Conservation (phyloP, 1,140 invertebrate genomes). For the Aphelenchoides fujianensis region DNA sequence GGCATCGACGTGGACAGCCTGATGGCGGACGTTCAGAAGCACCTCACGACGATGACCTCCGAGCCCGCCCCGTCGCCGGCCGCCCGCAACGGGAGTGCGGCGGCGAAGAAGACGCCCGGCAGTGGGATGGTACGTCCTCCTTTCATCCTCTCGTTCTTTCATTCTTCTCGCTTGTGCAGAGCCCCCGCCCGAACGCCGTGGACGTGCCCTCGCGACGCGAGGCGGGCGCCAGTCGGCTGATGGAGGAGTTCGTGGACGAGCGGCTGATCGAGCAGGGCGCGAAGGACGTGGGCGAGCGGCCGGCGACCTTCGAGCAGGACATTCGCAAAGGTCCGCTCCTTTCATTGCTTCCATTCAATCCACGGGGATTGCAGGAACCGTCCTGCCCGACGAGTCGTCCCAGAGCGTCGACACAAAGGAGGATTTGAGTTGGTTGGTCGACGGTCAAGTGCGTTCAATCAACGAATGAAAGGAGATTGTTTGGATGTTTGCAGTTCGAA, state of each 20-base stretch:
- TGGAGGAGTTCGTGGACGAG: background rate
- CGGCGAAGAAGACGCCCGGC: background rate
- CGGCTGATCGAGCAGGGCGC: conserved; percentile 1
- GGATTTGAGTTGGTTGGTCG: conserved; percentile 15
- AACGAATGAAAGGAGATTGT: background rate
- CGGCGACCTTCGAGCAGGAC: background rate
- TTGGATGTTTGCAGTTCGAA: conserved; percentile 33
- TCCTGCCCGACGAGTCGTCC: background rate
- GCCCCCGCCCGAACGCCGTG: background rate
- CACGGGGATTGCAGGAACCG: conserved; percentile 8
- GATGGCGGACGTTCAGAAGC: conserved; percentile 8
- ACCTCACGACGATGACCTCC: too few species aligned
- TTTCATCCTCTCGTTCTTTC: too few species aligned
- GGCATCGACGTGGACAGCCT: conserved; percentile 6
- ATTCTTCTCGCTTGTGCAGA: too few species aligned
- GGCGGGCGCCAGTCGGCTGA: background rate
- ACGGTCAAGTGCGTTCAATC: too few species aligned
- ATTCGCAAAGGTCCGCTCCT: conserved; percentile 7
- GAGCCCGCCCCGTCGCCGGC: background rate
- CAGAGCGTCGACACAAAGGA: too few species aligned
- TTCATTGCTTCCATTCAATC: too few species aligned
- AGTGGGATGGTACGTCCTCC: too few species aligned
- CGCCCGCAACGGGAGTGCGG: too few species aligned
- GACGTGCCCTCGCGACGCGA: background rate
- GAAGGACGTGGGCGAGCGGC: conserved; percentile 9